These are phyloP conservation scores for Coenobita brevimanus DNA, from an alignment of 1,140 invertebrate genomes.

Conservation along the genomic window DNA sequence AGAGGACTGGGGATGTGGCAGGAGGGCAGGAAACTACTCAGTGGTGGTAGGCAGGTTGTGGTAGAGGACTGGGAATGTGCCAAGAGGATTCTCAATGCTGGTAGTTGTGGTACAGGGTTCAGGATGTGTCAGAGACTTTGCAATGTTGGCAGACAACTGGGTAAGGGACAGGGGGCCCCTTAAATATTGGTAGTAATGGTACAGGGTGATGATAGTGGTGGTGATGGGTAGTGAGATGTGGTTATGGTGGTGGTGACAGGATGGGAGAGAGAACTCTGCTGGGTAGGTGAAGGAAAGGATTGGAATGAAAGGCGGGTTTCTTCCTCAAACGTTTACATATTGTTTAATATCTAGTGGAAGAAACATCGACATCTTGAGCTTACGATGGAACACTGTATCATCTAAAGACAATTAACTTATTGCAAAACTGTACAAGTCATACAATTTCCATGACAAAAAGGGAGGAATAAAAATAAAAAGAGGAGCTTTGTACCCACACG, in stretches of 20 bases:
- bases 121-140: too few species aligned
- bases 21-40: too few species aligned
- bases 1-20: too few species aligned
- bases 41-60: too few species aligned
- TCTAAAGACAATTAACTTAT: conserved; percentile 61
- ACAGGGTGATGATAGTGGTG: conserved; percentile 33
- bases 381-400: conserved; percentile 60
- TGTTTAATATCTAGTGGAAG: conserved; percentile 70
- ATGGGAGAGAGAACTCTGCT: conserved; percentile 42
- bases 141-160: too few species aligned
- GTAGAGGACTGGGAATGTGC: too few species aligned
- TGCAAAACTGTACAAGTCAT: conserved; percentile 68
- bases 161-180: too few species aligned
- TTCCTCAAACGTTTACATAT: conserved; percentile 69
- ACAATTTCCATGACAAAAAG: conserved; percentile 45
- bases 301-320: conserved; percentile 69
- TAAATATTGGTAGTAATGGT: conserved; percentile 12
- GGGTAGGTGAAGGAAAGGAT: conserved; percentile 62
- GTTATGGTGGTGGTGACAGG: conserved; percentile 43
- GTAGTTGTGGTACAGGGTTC: conserved; percentile 28
- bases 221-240: too few species aligned
- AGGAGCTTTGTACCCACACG: conserved; percentile 65
- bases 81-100: too few species aligned
- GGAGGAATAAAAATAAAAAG: conserved; percentile 41
- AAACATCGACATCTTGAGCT: conserved; percentile 70